These are phyloP conservation scores for Volucella inflata DNA, from an alignment of 2,888 invertebrate species.

Conservation along the genomic window DNA sequence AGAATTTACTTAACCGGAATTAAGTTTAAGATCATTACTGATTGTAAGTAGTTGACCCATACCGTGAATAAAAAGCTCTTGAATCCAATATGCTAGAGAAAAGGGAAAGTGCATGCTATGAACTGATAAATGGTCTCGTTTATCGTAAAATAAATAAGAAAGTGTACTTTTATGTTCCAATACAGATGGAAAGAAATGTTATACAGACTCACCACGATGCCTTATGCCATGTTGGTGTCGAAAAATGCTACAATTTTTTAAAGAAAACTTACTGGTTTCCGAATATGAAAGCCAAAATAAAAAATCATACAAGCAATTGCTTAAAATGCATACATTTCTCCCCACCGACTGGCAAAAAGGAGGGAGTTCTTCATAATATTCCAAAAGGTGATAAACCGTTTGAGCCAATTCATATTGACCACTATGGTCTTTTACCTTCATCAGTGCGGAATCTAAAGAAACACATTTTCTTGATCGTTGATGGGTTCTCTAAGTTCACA, in stretches of 20 bases:
- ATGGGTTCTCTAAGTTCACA: slow-evolving; percentile 78
- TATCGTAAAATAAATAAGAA: too few species aligned
- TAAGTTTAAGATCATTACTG: slow-evolving; percentile 77
- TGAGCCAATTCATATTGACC: slow-evolving; percentile 81
- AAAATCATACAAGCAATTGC: too few species aligned
- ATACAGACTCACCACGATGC: too few species aligned
- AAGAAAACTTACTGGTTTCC: slow-evolving; percentile 78
- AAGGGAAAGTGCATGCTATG: too few species aligned
- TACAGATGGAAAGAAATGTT: too few species aligned
- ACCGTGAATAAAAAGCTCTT: slow-evolving; percentile 69
- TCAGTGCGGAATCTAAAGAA: slow-evolving; percentile 75
- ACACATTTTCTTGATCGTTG: slow-evolving; percentile 50
- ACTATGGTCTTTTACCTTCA: slow-evolving; percentile 81
- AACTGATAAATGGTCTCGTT: too few species aligned
- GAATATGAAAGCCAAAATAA: slow-evolving; percentile 55
- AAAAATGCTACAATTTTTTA: slow-evolving; percentile 77
- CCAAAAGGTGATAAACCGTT: slow-evolving; percentile 28
- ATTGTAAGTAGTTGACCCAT: slow-evolving; percentile 76
- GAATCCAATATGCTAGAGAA: slow-evolving; percentile 68
- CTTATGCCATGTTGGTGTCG: too few species aligned
- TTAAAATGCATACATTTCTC: too few species aligned
- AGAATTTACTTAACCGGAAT: slow-evolving; percentile 76
- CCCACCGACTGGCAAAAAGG: too few species aligned
- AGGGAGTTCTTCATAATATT: slow-evolving; percentile 70
- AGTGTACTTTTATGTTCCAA: too few species aligned